Evolutionary conservation across 1,140 invertebrate species (phyloP).

Genomic region (Eumeta japonica): DNA sequence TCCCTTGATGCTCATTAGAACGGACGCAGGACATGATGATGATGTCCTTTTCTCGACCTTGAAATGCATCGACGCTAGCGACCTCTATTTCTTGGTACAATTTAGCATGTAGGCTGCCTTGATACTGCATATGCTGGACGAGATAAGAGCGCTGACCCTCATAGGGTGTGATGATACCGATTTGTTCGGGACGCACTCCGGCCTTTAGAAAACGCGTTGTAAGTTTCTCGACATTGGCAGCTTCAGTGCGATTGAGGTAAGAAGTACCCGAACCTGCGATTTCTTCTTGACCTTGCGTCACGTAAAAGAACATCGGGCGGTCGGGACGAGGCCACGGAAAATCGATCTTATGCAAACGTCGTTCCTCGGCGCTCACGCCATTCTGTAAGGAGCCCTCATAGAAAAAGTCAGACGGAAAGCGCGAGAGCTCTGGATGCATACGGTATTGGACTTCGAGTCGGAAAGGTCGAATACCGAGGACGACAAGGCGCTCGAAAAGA

Average conservation of each 20-base stretch:
- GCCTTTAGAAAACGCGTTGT: conserved; percentile 90
- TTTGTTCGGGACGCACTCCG: conserved; percentile 96
- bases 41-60: conserved; percentile 97
- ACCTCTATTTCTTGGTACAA: conserved; percentile 99
- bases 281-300: conserved; percentile 97
- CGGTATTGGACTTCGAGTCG: conserved; percentile 97
- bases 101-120: conserved; percentile 94
- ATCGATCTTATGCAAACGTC: conserved; percentile 86
- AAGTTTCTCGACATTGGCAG: conserved; percentile 97
- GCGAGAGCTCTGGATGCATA: conserved; percentile 96
- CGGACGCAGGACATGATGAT: conserved; percentile 98
- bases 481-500: conserved; percentile 95
- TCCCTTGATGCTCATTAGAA: conserved; percentile 88
- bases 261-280: conserved; percentile 98
- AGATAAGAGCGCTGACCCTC: conserved; percentile 98
- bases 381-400: conserved; percentile 99
- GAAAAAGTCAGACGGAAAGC: conserved; percentile 99
- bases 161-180: conserved; percentile 99
- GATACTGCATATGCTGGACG: conserved; percentile 98
- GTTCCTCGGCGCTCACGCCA: conserved; percentile 94
- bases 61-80: conserved; percentile 98
- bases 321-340: conserved; percentile 97
- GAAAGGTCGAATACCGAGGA: conserved; percentile 93
- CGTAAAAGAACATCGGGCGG: conserved; percentile 98
- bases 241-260: conserved; percentile 97